Evolutionary conservation across 2,888 invertebrate genomes (phyloP), one percentile per base, ranked within the genome.

Genomic region (Lobophora halterata): DNA sequence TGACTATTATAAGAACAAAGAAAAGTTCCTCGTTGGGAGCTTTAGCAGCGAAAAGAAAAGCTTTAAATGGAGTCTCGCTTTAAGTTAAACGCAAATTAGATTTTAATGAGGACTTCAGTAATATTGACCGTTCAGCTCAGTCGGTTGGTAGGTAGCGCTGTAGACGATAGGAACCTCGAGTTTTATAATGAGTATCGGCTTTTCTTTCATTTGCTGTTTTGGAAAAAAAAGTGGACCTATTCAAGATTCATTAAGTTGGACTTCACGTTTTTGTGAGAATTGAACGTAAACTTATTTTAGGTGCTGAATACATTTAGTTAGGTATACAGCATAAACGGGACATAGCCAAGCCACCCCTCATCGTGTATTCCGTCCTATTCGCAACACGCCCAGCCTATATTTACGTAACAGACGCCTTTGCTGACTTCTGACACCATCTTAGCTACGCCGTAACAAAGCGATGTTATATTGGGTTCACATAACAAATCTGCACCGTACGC

Each of bases 281-380:
- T 54, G 46, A 65, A 68, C 65, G 68, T 73, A 74, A 77, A 77
- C 63, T 76, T 74, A 67, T 69, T 71, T 68, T 65, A 72, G 72
- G 67, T 66, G 58, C 58, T 62, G 78, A 73, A 76, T 75, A 74
- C 64, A 64, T 70, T 67, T 68, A 71, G 66, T 74, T 74, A 76
- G 67, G 58, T 61, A 58, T 58, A 73, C 66, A 69, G 67, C 64
- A 73, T 68, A 71, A 71, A 75, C 69, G 70, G 71, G 66, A 67
- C 70, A 71, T 67, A 65, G 71, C 72, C 59, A 49, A 49, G 50
- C 67, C 75, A 65, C 76, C 74, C 78, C 82, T 83, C 79, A 82
- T 83, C 79, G 71, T 70, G 77, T 83, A 82, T 83, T 85, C 82
- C 68, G 76, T 76, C 77, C 81, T 72, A 83, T 79, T 79, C 80